A percentile compares a stretch with the other conserved stretches of the same genome.
Conservation (phyloP, 2,113 vertebrate genomes). For the Archilochus colubris region DNA sequence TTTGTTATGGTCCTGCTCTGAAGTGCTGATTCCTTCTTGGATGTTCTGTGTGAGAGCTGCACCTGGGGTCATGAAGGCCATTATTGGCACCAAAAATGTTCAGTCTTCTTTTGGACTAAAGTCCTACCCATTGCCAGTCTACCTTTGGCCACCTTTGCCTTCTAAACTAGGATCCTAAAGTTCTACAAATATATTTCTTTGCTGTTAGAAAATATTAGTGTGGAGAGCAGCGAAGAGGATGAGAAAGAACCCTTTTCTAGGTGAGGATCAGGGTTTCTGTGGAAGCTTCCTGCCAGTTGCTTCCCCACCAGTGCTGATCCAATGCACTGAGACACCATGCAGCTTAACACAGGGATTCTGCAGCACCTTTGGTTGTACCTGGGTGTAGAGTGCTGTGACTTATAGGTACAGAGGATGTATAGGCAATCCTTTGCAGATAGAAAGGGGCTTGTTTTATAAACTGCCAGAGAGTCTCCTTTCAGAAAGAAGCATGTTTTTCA, state of each 20-base stretch:
- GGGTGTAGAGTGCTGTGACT: background rate
- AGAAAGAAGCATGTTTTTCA: background rate
- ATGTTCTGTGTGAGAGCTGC: background rate
- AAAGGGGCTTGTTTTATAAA: background rate
- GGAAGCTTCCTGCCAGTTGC: background rate
- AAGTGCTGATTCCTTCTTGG: background rate
- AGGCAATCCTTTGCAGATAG: background rate
- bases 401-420: background rate
- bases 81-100: background rate
- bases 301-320: background rate
- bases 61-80: accelerated
- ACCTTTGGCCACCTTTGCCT: background rate
- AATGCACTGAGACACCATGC: background rate
- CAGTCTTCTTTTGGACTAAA: background rate
- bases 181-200: background rate
- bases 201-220: background rate
- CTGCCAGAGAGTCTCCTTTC: background rate
- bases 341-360: background rate
- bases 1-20: background rate
- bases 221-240: background rate
- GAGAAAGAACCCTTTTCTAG: background rate
- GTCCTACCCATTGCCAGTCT: background rate
- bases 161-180: background rate
- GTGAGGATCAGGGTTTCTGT: background rate
- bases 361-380: accelerated